These are phyloP conservation scores for Chironomus riparius DNA, from an alignment of 2,888 invertebrate genomes.

Conservation along the genomic window DNA sequence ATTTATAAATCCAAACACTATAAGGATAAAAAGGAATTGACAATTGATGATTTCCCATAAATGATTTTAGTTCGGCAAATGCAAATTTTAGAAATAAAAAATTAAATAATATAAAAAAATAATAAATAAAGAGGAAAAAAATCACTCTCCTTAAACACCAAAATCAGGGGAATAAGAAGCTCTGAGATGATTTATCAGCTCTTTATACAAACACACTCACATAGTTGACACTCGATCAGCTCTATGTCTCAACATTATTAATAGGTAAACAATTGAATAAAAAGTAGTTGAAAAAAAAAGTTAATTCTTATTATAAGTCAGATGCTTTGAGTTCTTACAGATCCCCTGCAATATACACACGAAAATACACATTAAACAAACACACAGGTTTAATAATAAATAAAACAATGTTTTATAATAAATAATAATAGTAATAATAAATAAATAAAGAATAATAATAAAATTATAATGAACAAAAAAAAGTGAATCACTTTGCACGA, in stretches of 20 bases:
- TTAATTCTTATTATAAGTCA: too few relatives aligned
- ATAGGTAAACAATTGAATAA: background rate
- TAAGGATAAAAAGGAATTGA: too few relatives aligned
- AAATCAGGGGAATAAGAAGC: background rate
- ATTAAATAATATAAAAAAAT: background rate
- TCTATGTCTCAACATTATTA: too few relatives aligned
- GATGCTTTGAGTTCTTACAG: too few relatives aligned
- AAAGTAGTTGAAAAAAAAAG: background rate
- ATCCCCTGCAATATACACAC: too few relatives aligned
- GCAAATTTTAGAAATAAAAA: background rate
- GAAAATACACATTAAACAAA: too few relatives aligned
- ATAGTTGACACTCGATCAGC: too few relatives aligned
- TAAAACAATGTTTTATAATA: constrained; percentile 20
- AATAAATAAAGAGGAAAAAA: background rate
- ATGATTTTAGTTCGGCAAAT: too few relatives aligned
- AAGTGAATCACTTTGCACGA: constrained; percentile 26
- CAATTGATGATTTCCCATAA: too few relatives aligned
- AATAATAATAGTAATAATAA: constrained; percentile 16
- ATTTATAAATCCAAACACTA: too few relatives aligned
- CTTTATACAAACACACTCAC: too few relatives aligned
- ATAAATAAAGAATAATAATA: background rate
- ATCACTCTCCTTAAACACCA: constrained; percentile 22
- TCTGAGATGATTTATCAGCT: too few relatives aligned
- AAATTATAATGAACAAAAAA: background rate
- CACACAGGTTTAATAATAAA: background rate